Base-by-base conservation (phyloP, 2,888 invertebrate genomes). In the Drosophila neonasuta region DNA sequence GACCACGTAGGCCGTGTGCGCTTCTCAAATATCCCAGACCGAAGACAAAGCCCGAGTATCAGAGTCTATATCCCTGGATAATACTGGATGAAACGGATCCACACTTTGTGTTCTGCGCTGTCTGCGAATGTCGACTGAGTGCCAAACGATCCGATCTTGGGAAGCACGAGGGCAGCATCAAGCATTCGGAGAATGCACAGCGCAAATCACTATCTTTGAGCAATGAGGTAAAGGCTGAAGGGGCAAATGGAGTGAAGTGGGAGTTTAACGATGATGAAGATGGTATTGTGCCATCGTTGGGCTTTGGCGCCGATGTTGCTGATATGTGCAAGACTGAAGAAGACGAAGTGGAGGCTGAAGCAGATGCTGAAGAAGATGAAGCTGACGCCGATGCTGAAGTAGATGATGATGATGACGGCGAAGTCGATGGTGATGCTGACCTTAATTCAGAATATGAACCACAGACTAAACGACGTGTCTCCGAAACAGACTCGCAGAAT, bases 61-160 rank as follows among this genome's bases (percentile, higher is more conserved):
- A 70, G 45, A 72, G 68, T 0, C 48, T 81, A 48, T 86, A 88
- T 60, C 88, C 88, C 7, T 86, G 86, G 86, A 73, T 86, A 8
- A 66, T 88, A 49, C 71, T 88, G 2, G 86, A 86, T 48, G 88
- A 88, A 45, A 79, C 75, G 0, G 86, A 86, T 72, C 88, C 88
- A 11, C 88, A 86, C 54, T 86, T 87, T 50, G 87, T 88, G 8
- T 86, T 86, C 51, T 86, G 86, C 45, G 80, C 82, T 3, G 54
- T 88, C 4, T 86, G 86, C 45, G 86, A 86, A 42, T 86, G 86
- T 32, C 72, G 86, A 0, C 54, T 86, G 2, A 88, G 88, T 42
- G 88, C 88, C n/a, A 86, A 86, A 42, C 81, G 88, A 1, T 88
- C 88, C 0, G 86, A 86, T 54, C 56, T 86, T 3, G 88, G 88